Percentiles rank a stretch among this genome's conserved stretches.
These are phyloP conservation scores for Dasysyrphus tricinctus DNA, from an alignment of 2,888 invertebrate species.

Conservation along the genomic window DNA sequence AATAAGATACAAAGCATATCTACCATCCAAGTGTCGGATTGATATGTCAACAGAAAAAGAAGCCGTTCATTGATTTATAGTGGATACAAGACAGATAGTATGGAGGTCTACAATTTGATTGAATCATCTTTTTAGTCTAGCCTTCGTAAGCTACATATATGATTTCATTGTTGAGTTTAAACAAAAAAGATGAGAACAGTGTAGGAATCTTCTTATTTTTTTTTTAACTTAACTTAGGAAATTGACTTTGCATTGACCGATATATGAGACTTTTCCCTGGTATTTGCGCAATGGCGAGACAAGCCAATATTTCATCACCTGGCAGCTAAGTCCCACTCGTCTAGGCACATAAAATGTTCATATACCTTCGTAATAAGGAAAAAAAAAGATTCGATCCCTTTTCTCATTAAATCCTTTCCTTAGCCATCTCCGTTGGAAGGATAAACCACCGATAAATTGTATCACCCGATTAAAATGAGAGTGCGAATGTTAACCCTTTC, in stretches of 20 bases:
- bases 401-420: slow-evolving; percentile 16
- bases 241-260: slow-evolving; percentile 52
- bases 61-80: slow-evolving; percentile 23
- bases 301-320: slow-evolving; percentile 49
- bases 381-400: slow-evolving; percentile 2
- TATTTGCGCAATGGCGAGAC: slow-evolving; percentile 60
- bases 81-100: neutral
- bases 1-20: neutral
- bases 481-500: slow-evolving; percentile 17
- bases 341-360: neutral
- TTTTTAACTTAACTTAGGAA: slow-evolving; percentile 18
- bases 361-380: slow-evolving; percentile 24
- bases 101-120: slow-evolving; percentile 58
- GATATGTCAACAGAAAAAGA: slow-evolving; percentile 42
- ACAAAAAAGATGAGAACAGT: neutral
- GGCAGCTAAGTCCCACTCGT: slow-evolving; percentile 11
- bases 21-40: slow-evolving; percentile 28
- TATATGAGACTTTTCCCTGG: slow-evolving; percentile 26
- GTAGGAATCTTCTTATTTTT: neutral
- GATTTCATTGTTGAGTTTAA: slow-evolving; percentile 52
- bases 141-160: slow-evolving; percentile 34
- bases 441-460: slow-evolving; percentile 58
- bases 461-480: slow-evolving; percentile 44
- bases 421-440: slow-evolving; percentile 39
- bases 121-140: slow-evolving; percentile 58